A percentile compares a stretch with the other conserved stretches of the same genome.
Conservation (phyloP, 2,797 vertebrate species). For the Denticeps clupeoides region DNA sequence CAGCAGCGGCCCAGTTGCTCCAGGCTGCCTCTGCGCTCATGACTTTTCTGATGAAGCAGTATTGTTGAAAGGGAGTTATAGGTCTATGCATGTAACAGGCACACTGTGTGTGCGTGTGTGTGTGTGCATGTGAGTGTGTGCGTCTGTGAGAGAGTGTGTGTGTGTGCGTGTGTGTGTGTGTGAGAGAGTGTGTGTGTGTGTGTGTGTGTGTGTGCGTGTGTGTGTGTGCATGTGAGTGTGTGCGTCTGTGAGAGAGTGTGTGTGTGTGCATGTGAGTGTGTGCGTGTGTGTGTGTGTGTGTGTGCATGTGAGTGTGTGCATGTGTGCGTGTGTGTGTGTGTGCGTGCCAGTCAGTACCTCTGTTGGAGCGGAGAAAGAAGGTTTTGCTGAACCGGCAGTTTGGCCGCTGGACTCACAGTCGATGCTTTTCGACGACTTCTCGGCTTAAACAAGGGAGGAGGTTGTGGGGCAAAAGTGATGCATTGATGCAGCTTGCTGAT, state of each 20-base stretch:
- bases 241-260: neutral
- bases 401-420: constrained; percentile 22
- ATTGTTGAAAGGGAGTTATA: too few relatives aligned
- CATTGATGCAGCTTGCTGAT: neutral
- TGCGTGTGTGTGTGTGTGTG: neutral
- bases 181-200: neutral
- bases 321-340: neutral
- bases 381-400: constrained; percentile 28
- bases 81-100: neutral
- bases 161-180: neutral
- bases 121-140: neutral
- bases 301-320: neutral
- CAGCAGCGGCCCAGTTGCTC: neutral
- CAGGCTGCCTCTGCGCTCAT: neutral
- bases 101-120: neutral
- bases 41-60: neutral
- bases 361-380: too few relatives aligned
- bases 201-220: constrained; percentile 1
- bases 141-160: neutral
- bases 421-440: constrained; percentile 20
- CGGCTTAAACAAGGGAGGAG: neutral
- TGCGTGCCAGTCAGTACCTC: neutral
- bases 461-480: neutral
- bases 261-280: neutral
- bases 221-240: neutral